phyloP scores from a whole-genome alignment of 2,113 vertebrate species.

The Heliornis fulica region DNA sequence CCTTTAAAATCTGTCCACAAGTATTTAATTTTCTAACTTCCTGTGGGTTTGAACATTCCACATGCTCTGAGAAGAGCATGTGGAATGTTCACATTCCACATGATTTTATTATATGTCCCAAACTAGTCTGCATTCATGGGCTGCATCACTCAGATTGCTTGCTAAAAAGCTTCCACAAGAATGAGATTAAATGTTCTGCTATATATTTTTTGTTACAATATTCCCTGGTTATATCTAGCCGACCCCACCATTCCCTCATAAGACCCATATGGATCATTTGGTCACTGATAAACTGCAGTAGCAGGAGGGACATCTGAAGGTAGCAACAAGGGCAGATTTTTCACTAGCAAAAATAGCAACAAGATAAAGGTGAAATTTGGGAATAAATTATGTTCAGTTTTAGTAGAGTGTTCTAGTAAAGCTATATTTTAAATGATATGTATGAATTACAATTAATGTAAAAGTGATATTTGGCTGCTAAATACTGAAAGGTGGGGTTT shows the following conservation, averaged over 20 bases:
- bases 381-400: neutral
- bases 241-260: neutral
- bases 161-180: neutral
- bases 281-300: neutral
- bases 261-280: rapidly evolving
- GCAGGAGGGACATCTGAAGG: neutral
- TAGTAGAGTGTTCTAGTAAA: neutral
- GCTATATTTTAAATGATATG: neutral
- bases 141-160: neutral
- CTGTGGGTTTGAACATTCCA: neutral
- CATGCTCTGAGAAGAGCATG: neutral
- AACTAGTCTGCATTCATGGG: neutral
- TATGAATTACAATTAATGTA: neutral
- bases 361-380: neutral
- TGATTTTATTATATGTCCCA: neutral
- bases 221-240: neutral
- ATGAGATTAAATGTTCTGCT: neutral
- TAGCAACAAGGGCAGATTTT: neutral
- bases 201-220: neutral
- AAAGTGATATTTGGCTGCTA: neutral
- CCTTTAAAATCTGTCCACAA: conserved; percentile 2
- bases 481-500: neutral
- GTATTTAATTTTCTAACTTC: conserved; percentile 42
- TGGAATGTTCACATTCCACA: neutral
- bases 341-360: neutral